Conservation (phyloP, 2,113 vertebrate genomes). For the Illadopsis cleaveri region DNA sequence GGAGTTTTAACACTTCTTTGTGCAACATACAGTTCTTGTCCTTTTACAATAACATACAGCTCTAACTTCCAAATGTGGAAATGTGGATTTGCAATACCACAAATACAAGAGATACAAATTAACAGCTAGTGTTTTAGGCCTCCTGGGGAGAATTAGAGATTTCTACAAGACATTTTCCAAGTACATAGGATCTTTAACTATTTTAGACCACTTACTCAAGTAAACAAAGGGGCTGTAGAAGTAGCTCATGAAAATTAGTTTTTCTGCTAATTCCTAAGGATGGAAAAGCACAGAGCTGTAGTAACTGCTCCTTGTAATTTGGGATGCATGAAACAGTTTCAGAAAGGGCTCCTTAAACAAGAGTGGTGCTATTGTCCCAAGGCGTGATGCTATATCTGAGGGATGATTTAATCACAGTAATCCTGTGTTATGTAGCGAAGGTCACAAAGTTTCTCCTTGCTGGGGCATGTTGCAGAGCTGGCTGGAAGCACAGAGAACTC, state of each 20-base stretch:
- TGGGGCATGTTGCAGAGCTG: background rate
- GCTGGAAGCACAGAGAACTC: background rate
- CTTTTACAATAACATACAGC: background rate
- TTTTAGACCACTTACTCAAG: background rate
- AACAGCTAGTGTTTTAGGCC: background rate
- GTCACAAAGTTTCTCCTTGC: background rate
- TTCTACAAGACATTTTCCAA: background rate
- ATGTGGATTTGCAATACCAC: background rate
- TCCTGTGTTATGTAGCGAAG: accelerated
- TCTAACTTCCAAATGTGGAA: background rate
- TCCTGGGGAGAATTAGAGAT: background rate
- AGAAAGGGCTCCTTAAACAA: background rate
- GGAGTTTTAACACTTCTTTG: background rate
- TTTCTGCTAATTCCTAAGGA: background rate
- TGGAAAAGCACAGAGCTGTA: background rate
- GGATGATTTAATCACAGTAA: background rate
- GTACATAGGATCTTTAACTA: background rate
- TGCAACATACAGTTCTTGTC: background rate
- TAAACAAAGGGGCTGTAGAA: background rate
- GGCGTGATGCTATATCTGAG: background rate
- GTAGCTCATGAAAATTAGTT: background rate
- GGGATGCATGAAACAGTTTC: background rate
- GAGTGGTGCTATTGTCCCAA: background rate
- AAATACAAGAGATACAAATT: background rate
- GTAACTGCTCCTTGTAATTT: background rate